Base-by-base conservation (phyloP, 2,113 vertebrate genomes). In the Odocoileus hemionus region DNA sequence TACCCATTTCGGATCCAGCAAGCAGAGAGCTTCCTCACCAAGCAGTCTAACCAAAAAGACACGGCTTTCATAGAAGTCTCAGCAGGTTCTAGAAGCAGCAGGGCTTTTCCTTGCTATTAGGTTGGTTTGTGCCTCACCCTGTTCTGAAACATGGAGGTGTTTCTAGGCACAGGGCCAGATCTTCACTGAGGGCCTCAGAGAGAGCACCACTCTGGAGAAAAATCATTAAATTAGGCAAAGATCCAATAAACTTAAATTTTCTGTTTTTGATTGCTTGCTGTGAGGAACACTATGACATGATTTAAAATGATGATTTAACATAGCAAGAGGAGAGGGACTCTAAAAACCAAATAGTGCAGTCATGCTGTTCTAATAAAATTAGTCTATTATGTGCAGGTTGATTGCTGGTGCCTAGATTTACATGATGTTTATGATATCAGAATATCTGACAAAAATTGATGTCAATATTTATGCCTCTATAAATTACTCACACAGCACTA, bases 381-480 rank as follows among this genome's bases (percentile, higher is more conserved):
- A 82, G 61, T 96, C 97, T 94, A 97, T 95, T 97, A 78, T 80
- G 93, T 90, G 94, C 86, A 91, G 93, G 97, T 93, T 97, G 93
- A 98, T 97, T 96, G 84, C 86, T 93, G 15, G 80, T 86, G 36
- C 94, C 43, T 86, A 64, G 93, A 96, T 39, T 95, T 97, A 97
- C 91, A 95, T 4, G 96, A 83, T 98, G 97, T 98, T 98, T 97
- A 98, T 97, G 93, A 96, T 98, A 98, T 98, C 54, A 97, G 91
- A 92, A 96, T 98, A 98, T 97, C 74, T 89, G 96, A 85, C 87
- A 97, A 98, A 98, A 97, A 97, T 97, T 96, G 96, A 95, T 97
- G 96, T 98, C 97, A 96, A 97, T 98, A 97, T 82, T 67, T 93
- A 90, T 87, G 95, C 55, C 83, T 52, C 74, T 47, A 93, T 91